A percentile compares a stretch with the other conserved stretches of the same genome.
Conservation (phyloP, 2,888 invertebrate genomes). For the Andrena camellia region DNA sequence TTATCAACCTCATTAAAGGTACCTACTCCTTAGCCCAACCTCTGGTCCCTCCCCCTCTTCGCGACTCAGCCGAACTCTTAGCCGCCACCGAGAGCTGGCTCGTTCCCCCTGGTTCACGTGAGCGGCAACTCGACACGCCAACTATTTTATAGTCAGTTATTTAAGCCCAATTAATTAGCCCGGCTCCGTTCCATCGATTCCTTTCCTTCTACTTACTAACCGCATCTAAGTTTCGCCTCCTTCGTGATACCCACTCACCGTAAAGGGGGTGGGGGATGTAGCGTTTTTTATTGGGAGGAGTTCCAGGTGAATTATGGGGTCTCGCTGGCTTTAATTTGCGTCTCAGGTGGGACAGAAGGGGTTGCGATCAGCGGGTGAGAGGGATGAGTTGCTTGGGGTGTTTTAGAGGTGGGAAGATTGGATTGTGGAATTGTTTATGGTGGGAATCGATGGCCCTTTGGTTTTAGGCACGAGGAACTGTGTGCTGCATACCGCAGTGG, state of each 20-base stretch:
- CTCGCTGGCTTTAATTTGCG: no score
- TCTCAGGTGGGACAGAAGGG: no score
- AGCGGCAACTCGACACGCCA: constrained; percentile 65
- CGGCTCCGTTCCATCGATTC: constrained; percentile 16
- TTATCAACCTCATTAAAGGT: constrained; percentile 80
- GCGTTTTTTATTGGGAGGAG: no score
- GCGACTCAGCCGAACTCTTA: constrained; percentile 61
- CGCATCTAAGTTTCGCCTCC: not conserved
- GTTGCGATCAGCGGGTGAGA: no score
- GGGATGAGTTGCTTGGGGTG: no score
- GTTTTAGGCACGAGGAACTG: no score
- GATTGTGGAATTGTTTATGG: no score
- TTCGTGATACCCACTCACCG: no score
- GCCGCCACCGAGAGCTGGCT: constrained; percentile 51
- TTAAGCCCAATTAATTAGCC: constrained; percentile 76
- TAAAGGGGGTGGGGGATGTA: not conserved
- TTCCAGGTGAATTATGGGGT: no score
- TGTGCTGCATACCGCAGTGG: no score
- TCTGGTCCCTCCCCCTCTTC: constrained; percentile 35
- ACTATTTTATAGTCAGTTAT: constrained; percentile 74
- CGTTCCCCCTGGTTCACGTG: constrained; percentile 54
- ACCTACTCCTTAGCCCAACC: constrained; percentile 57
- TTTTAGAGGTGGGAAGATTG: no score
- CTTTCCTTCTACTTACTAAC: not conserved
- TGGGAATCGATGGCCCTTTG: no score